Evolutionary conservation across 2,888 invertebrate species (phyloP).

Genomic region (Saturnia pavonia): DNA sequence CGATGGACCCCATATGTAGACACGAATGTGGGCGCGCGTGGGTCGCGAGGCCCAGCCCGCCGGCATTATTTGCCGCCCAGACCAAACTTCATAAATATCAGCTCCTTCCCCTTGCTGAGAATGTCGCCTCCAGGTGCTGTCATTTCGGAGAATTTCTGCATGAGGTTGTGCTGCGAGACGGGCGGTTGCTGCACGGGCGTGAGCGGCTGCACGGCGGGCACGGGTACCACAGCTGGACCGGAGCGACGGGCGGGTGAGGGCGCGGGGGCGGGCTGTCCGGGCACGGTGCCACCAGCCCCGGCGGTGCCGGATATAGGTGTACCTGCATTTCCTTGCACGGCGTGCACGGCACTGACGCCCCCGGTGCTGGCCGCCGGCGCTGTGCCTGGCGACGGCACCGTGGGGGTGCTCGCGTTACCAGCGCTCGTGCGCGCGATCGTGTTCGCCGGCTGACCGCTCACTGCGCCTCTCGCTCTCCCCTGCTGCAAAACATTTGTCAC

Average conservation of each 20-base stretch:
- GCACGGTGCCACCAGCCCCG: conserved; percentile 41
- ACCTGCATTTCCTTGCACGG: conserved; percentile 37
- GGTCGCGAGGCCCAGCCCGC: conserved; percentile 54
- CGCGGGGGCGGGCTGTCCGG: conserved; percentile 40
- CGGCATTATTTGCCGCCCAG: conserved; percentile 88
- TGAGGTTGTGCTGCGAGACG: conserved; percentile 86
- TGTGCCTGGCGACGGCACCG: conserved; percentile 67
- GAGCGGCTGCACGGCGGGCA: conserved; percentile 71
- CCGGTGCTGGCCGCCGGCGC: conserved; percentile 37
- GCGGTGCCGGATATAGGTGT: conserved; percentile 40
- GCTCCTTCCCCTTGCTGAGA: conserved; percentile 95
- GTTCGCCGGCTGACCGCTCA: conserved; percentile 69
- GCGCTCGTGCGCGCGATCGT: conserved; percentile 84
- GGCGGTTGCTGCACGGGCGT: conserved; percentile 69
- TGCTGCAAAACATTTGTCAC: conserved; percentile 45
- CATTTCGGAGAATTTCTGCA: conserved; percentile 95
- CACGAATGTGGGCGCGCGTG: conserved; percentile 28
- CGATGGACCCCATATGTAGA: conserved; percentile 26
- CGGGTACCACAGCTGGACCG: conserved; percentile 67
- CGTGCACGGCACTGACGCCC: conserved; percentile 36
- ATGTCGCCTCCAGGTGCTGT: conserved; percentile 95
- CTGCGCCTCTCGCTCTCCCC: conserved; percentile 81
- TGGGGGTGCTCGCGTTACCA: conserved; percentile 77
- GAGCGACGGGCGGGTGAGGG: conserved; percentile 71
- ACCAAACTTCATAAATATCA: conserved; percentile 97